A percentile compares a stretch with the other conserved stretches of the same genome.
phyloP scores from a whole-genome alignment of 2,888 invertebrate species.

The Fragum fragum region DNA sequence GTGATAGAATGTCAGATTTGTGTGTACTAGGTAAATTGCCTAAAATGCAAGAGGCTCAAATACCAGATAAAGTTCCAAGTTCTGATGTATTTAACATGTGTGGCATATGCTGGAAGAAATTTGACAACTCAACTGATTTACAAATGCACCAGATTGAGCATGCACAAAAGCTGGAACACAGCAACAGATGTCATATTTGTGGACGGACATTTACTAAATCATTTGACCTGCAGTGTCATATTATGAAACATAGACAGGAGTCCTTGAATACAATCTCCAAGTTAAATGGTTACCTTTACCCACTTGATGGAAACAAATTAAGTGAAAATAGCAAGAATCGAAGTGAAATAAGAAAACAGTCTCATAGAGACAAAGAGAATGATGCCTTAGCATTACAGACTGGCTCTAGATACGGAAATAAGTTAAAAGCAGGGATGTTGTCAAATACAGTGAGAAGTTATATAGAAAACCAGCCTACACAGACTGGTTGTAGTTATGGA shows the following conservation, averaged over 20 bases:
- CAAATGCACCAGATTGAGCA: conserved; percentile 37
- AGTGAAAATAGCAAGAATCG: background rate
- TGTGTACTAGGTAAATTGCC: no score
- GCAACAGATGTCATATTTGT: conserved; percentile 29
- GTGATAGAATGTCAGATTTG: no score
- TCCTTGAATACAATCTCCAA: background rate
- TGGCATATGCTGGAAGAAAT: conserved; percentile 26
- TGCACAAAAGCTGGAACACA: background rate
- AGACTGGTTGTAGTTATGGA: background rate
- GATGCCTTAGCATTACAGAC: background rate
- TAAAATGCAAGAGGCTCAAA: no score
- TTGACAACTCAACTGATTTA: conserved; percentile 6
- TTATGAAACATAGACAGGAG: conserved; percentile 31
- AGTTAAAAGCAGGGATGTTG: background rate
- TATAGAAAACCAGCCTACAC: background rate
- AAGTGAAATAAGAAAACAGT: background rate
- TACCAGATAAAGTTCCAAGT: background rate
- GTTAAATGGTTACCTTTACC: background rate
- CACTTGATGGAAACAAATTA: background rate
- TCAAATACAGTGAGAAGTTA: background rate
- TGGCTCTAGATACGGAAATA: background rate
- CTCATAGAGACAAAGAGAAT: background rate
- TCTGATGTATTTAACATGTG: conserved; percentile 24
- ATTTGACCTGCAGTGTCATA: conserved; percentile 46
- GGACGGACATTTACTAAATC: conserved; percentile 18